These are phyloP conservation scores for Rhinatrema bivittatum DNA, from an alignment of 2,797 vertebrate species.

Conservation along the genomic window DNA sequence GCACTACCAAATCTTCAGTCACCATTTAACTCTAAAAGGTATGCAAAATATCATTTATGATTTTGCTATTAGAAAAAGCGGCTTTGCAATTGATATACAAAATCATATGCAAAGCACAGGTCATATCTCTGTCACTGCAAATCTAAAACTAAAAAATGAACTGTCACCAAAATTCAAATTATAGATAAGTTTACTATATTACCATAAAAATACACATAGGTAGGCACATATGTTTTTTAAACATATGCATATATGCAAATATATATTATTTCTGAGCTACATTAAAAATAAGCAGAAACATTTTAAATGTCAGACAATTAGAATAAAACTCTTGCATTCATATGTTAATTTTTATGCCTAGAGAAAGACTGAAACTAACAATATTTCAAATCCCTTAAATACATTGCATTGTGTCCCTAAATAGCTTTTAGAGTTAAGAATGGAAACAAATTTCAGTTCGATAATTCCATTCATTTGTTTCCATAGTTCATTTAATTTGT, in stretches of 20 bases:
- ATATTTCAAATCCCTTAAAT: too few relatives aligned
- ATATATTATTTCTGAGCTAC: too few relatives aligned
- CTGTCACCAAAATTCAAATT: conserved; percentile 8
- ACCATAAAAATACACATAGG: conserved; percentile 9
- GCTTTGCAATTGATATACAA: conserved; percentile 40
- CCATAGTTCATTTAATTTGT: too few relatives aligned
- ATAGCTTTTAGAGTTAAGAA: too few relatives aligned
- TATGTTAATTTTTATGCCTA: too few relatives aligned
- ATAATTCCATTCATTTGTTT: too few relatives aligned
- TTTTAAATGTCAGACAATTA: too few relatives aligned
- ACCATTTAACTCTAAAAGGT: conserved; percentile 51
- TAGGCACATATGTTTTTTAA: conserved; percentile 9
- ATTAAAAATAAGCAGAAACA: neutral
- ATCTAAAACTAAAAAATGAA: conserved; percentile 24
- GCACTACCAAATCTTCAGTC: conserved; percentile 41
- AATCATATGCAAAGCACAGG: conserved; percentile 29
- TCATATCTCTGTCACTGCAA: conserved; percentile 14
- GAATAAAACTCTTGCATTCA: too few relatives aligned
- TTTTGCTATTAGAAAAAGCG: conserved; percentile 45
- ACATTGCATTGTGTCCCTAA: too few relatives aligned
- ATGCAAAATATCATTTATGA: conserved; percentile 49
- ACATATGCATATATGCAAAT: conserved; percentile 1
- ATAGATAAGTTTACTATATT: conserved; percentile 8
- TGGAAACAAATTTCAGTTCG: too few relatives aligned
- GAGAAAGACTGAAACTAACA: too few relatives aligned